Evolutionary conservation across 2,888 invertebrate species (phyloP).

Genomic region (Drosophila nr. medialis): DNA sequence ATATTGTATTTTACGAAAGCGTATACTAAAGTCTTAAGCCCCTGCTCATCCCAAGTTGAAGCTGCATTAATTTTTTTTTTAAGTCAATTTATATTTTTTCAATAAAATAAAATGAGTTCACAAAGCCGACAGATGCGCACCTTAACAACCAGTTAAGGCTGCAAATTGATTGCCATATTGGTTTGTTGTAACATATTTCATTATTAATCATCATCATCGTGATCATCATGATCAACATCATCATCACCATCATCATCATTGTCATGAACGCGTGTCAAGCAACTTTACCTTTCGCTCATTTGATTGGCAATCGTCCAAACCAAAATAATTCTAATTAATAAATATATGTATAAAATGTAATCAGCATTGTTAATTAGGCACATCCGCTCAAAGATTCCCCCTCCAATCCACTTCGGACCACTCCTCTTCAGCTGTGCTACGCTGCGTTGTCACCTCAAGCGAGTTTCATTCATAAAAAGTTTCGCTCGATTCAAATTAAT

Average conservation of each 20-base stretch:
- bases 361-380: constrained; percentile 76
- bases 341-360: constrained; percentile 66
- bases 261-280: constrained; percentile 20
- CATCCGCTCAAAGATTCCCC: constrained; percentile 55
- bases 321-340: constrained; percentile 68
- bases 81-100: constrained; percentile 27
- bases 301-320: constrained; percentile 40
- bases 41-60: background rate
- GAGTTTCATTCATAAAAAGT: constrained; percentile 72
- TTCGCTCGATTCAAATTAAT: constrained; percentile 32
- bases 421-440: constrained; percentile 18
- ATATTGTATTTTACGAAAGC: background rate
- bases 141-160: constrained; percentile 36
- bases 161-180: constrained; percentile 24
- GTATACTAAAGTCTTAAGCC: constrained; percentile 7
- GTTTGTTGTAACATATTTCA: constrained; percentile 12
- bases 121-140: constrained; percentile 60
- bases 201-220: constrained; percentile 16
- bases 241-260: background rate
- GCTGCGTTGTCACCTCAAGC: constrained; percentile 65
- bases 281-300: constrained; percentile 63
- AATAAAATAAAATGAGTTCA: constrained; percentile 53
- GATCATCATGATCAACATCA: constrained; percentile 12
- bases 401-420: background rate
- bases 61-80: constrained; percentile 14